Conservation (phyloP, 2,888 invertebrate genomes). For the Marasmarcha lunaedactyla region DNA sequence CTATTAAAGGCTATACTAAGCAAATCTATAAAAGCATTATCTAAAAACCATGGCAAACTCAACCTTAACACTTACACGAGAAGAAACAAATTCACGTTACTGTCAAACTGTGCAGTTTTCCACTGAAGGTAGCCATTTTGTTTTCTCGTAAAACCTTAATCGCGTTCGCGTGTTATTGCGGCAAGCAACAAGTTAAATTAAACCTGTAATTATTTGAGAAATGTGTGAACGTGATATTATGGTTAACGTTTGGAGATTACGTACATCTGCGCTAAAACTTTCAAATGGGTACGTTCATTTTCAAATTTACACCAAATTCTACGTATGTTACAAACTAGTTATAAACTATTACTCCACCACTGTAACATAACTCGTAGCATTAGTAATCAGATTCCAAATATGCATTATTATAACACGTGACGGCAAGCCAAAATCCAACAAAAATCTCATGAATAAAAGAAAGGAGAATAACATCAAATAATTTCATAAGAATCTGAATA, state of each 20-base stretch:
- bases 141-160: slow-evolving; percentile 61
- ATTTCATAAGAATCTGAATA: too few relatives aligned
- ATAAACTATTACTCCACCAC: too few relatives aligned
- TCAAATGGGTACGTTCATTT: too few relatives aligned
- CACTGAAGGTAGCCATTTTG: slow-evolving; percentile 38
- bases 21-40: slow-evolving; percentile 31
- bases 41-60: slow-evolving; percentile 29
- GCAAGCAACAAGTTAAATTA: slow-evolving; percentile 58
- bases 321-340: too few relatives aligned
- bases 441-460: too few relatives aligned
- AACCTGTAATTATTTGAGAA: slow-evolving; percentile 44
- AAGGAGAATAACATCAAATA: too few relatives aligned
- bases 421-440: too few relatives aligned
- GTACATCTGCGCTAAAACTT: not conserved
- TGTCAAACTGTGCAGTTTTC: slow-evolving; percentile 23
- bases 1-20: slow-evolving; percentile 58
- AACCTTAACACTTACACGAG: slow-evolving; percentile 21
- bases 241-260: not conserved
- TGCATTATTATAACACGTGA: too few relatives aligned
- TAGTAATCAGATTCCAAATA: too few relatives aligned
- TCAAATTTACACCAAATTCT: too few relatives aligned
- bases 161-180: slow-evolving; percentile 44
- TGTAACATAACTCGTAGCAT: too few relatives aligned
- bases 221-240: slow-evolving; percentile 11
- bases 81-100: slow-evolving; percentile 25